These are phyloP conservation scores for Loris lydekkerianus DNA, from an alignment of 2,797 vertebrate species.

Conservation along the genomic window DNA sequence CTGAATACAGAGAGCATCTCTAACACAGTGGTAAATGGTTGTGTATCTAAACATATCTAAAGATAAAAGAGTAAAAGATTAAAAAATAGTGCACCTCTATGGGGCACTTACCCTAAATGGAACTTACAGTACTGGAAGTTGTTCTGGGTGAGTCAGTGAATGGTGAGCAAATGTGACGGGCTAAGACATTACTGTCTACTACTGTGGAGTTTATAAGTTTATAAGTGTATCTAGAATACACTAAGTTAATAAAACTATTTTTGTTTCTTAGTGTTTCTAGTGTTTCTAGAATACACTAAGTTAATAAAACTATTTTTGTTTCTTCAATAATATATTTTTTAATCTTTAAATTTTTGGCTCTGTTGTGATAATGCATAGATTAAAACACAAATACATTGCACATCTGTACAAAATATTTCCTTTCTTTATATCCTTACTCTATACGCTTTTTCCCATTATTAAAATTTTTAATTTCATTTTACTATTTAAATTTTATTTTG, in stretches of 20 bases:
- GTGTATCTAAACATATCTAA: neutral
- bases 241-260: neutral
- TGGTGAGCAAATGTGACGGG: neutral
- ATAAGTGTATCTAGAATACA: neutral
- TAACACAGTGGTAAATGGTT: neutral
- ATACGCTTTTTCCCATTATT: neutral
- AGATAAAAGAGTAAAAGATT: neutral
- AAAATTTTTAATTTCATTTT: neutral
- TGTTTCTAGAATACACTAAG: neutral
- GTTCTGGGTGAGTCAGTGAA: neutral
- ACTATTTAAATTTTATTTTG: neutral
- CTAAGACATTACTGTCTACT: neutral
- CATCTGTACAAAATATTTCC: neutral
- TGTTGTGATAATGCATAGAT: neutral
- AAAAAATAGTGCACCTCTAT: neutral
- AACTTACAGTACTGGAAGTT: neutral
- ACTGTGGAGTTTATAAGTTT: neutral
- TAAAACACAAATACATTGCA: neutral
- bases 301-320: neutral
- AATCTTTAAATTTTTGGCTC: neutral
- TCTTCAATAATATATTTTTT: neutral
- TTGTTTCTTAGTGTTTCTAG: neutral
- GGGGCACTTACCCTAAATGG: neutral
- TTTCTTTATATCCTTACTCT: neutral
- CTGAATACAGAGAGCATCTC: neutral